Evolutionary conservation across 1,140 invertebrate genomes (phyloP), one percentile per base, ranked within the genome.

Genomic region (Heliconius eleuchia): DNA sequence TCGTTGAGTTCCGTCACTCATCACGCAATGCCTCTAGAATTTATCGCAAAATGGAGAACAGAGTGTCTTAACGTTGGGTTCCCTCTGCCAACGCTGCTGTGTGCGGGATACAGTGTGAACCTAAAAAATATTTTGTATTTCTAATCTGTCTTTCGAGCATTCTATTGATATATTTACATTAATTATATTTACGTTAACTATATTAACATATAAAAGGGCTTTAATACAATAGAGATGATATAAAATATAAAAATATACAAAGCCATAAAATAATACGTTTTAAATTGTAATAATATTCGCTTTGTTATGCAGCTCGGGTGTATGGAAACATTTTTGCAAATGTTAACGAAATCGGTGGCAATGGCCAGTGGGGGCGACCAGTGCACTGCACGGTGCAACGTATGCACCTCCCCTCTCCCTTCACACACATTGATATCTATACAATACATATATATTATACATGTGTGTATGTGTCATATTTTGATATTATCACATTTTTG

Each of bases 301-400:
- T 79, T 80, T 77, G 75, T 81, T 72, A 71, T 80, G 71, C 74
- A 46, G 75, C 73, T 52, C 60, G 76, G 66, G 60, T 75, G 71
- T 74, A 60, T 81, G 52, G 72, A 81, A 73, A 70, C 80, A 79
- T 78, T 82, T 87, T 89, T 74, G 82, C 83, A 84, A 88, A 83
- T 85, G 80, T 81, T 88, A 80, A 84, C 85, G 84, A 87, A 87
- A 87, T 88, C 83, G 86, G 87, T 88, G 89, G 87, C 89, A 91
- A 89, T 84, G 90, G 85, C 89, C 89, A 91, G 86, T 80, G 84
- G 84, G 80, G 84, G 89, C 86, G 79, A 79, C 73, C 74, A 79
- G 84, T 85, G 87, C 87, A 89, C 83, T 86, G 86, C 84, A 85
- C 82, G 83, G 78, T 89, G 87, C 88, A 89, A 71, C 82, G 85